A percentile compares a stretch with the other conserved stretches of the same genome.
phyloP scores from a whole-genome alignment of 2,113 vertebrate species.

The Carassius auratus region DNA sequence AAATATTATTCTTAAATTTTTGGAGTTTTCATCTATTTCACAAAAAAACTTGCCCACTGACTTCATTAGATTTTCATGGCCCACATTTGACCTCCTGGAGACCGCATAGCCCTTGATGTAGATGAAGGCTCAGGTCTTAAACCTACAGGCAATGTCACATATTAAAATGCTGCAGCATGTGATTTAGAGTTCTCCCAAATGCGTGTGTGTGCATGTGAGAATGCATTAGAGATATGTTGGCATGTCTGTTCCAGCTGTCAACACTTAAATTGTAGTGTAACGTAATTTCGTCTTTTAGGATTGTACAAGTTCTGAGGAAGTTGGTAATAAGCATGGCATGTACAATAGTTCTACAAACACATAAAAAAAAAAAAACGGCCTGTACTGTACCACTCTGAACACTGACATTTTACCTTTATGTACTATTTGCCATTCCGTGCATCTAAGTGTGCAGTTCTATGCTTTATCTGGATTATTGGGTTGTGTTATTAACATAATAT shows the following conservation, averaged over 20 bases:
- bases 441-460: neutral
- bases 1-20: neutral
- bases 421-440: neutral
- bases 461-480: neutral
- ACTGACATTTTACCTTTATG: neutral
- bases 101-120: neutral
- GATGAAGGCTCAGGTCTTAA: neutral
- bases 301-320: conserved; percentile 30
- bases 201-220: conserved; percentile 8
- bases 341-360: neutral
- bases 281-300: neutral
- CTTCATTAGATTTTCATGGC: neutral
- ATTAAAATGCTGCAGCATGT: neutral
- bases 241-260: conserved; percentile 40
- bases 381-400: neutral
- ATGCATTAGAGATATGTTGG: neutral
- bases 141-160: neutral
- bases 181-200: neutral
- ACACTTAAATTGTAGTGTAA: neutral
- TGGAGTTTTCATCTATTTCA: neutral
- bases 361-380: neutral
- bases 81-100: neutral
- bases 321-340: too few relatives aligned
- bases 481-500: neutral
- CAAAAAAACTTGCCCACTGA: neutral